These are phyloP conservation scores for Phrynocephalus versicolor DNA, from an alignment of 2,113 vertebrate species.

Conservation along the genomic window DNA sequence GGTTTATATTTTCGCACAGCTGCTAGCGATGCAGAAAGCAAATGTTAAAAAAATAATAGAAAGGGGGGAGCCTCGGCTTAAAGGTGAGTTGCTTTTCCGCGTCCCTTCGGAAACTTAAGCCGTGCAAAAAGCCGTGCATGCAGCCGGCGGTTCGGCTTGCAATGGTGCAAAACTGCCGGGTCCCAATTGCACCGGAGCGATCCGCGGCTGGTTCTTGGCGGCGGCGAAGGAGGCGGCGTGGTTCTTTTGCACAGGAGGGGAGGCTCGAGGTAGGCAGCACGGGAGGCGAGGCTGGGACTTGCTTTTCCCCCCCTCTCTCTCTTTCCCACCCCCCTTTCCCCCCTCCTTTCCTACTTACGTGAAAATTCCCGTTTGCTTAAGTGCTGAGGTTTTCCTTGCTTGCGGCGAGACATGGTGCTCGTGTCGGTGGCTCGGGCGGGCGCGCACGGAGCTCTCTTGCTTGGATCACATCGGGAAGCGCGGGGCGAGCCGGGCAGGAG, in stretches of 20 bases:
- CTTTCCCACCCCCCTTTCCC: background rate
- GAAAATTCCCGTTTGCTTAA: constrained; percentile 99
- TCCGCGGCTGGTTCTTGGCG: too few species aligned
- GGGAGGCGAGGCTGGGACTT: background rate
- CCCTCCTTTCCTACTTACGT: constrained; percentile 88
- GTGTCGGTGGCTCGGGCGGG: constrained; percentile 80
- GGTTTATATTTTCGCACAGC: background rate
- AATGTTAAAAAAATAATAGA: too few species aligned
- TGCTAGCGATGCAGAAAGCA: background rate
- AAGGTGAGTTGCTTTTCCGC: constrained; percentile 21
- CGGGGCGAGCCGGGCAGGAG: constrained; percentile 92
- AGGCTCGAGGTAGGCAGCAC: background rate
- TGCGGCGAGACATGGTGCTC: constrained; percentile 99
- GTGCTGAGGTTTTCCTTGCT: constrained; percentile 99
- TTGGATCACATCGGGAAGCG: constrained; percentile 90
- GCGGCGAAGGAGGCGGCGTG: too few species aligned
- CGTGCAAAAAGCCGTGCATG: background rate
- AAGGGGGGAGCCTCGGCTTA: background rate
- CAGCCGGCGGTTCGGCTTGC: background rate
- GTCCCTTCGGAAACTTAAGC: too few species aligned
- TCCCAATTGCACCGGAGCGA: too few species aligned
- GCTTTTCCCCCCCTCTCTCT: too few species aligned
- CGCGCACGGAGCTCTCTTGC: constrained; percentile 77
- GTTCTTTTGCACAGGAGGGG: background rate
- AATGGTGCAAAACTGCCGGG: constrained; percentile 17